A percentile compares a stretch with the other conserved stretches of the same genome.
These are phyloP conservation scores for Semicossyphus pulcher DNA, from an alignment of 2,113 vertebrate species.

Conservation along the genomic window DNA sequence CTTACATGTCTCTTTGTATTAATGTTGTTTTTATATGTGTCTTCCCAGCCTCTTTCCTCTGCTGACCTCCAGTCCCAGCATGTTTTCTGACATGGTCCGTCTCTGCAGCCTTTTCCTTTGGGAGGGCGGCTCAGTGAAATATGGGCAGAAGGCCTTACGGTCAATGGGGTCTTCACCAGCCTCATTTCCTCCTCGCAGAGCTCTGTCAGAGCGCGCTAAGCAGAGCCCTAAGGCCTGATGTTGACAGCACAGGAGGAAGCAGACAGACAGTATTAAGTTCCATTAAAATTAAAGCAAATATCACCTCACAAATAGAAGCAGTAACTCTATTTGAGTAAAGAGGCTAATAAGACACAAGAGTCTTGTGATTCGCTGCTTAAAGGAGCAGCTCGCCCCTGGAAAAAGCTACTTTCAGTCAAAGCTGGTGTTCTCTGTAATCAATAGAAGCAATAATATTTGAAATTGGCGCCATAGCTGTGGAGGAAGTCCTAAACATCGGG, in stretches of 20 bases:
- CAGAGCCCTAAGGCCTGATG: constrained; percentile 15
- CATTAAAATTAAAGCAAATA: constrained; percentile 56
- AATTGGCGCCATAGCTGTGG: too few species aligned
- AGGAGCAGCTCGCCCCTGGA: too few species aligned
- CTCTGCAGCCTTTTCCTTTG: constrained; percentile 54
- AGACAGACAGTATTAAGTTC: constrained; percentile 33
- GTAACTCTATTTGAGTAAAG: constrained; percentile 35
- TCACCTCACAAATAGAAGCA: constrained; percentile 38
- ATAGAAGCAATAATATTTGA: too few species aligned
- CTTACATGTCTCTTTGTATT: constrained; percentile 4
- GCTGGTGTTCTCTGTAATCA: too few species aligned
- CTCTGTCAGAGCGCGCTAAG: constrained; percentile 25
- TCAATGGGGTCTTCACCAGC: constrained; percentile 55
- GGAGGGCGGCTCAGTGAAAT: constrained; percentile 64
- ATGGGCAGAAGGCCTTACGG: constrained; percentile 61
- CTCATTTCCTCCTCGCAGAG: constrained; percentile 46
- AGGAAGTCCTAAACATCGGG: too few species aligned
- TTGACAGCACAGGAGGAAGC: constrained; percentile 33
- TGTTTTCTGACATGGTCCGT: constrained; percentile 60
- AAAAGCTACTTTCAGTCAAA: too few species aligned
- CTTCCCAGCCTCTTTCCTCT: constrained; percentile 1
- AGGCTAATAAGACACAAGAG: constrained; percentile 26
- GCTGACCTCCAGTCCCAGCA: constrained; percentile 38
- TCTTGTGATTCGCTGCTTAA: constrained; percentile 40
- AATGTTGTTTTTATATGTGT: constrained; percentile 8